Evolutionary conservation across 2,797 vertebrate genomes (phyloP).

Genomic region (Mus caroli): DNA sequence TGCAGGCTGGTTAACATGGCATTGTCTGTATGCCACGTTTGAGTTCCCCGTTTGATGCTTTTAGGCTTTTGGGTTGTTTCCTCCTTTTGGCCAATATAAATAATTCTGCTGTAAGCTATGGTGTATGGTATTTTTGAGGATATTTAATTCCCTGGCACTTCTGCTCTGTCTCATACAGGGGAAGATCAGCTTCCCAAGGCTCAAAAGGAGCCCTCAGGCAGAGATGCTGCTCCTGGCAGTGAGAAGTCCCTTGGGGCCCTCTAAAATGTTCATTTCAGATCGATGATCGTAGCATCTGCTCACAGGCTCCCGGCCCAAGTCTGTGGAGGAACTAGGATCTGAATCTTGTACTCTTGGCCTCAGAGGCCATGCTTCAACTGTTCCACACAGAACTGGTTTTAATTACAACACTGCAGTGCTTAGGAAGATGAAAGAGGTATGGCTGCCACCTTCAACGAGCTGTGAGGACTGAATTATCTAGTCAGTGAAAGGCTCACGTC

Average conservation of each 20-base stretch:
- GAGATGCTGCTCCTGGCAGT: constrained; percentile 17
- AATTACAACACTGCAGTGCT: not conserved
- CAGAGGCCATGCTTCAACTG: constrained; percentile 38
- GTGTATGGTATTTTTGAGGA: not conserved
- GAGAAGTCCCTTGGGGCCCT: not conserved
- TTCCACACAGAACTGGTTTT: not conserved
- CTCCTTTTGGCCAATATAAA: constrained; percentile 22
- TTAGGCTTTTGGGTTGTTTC: constrained; percentile 7
- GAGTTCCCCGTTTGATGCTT: not conserved
- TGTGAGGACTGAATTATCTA: constrained; percentile 32
- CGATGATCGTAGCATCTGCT: constrained; percentile 9
- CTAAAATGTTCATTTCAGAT: constrained; percentile 52
- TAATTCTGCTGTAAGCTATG: not conserved
- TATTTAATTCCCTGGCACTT: constrained; percentile 40
- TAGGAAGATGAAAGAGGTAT: not conserved
- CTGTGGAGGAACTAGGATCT: constrained; percentile 52
- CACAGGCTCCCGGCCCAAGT: not conserved
- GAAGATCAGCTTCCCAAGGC: constrained; percentile 10
- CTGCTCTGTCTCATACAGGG: not conserved
- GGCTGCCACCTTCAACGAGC: constrained; percentile 33
- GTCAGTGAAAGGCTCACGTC: not conserved
- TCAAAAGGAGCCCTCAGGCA: constrained; percentile 25
- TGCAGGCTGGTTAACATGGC: constrained; percentile 41
- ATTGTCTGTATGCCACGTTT: not conserved
- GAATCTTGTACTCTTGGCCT: constrained; percentile 18